Evolutionary conservation across 2,888 invertebrate species (phyloP), one percentile per base, ranked within the genome.

Genomic region (Diarsia dahlii): DNA sequence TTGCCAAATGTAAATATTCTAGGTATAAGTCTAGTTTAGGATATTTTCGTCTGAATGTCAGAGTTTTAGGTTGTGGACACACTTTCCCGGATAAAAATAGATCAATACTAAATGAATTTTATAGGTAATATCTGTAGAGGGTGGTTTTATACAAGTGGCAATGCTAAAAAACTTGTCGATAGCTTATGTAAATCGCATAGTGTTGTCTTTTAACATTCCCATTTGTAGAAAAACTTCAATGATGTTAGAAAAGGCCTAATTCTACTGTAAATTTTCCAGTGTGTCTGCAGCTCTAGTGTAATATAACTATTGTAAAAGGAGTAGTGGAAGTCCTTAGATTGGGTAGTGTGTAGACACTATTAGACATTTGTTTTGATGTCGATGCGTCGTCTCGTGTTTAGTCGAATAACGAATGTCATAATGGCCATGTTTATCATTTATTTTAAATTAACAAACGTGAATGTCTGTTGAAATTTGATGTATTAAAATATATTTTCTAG

Each of bases 401-500:
- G 91, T 90, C 88, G 89, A 90, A 84, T 91, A 84, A 86, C 87
- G 87, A 68, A 88, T 89, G 89, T 89, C 87, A 86, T 84, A 84
- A 89, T 88, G 89, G 87, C 90, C 87, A 91, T 91, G 89, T 91
- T 90, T 91, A 91, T 91, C 91, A 90, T 93, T 92, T 92, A 91
- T 90, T 91, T 93, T 92, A 90, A 91, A 92, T 92, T 94, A 94
- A 94, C 93, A 92, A 91, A 92, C 91, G 90, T 94, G 92, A 91
- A 93, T 94, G 96, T 95, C 94, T 95, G 95, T 96, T 96, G 94
- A 93, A 93, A 95, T 93, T 95, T 94, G 93, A 94, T 95, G 95
- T 96, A 96, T 94, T 95, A 94, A 96, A 96, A 93, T 95, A 95
- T 96, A 95, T 96, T 96, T 96, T 96, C 92, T 95, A 95, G 95